Base-by-base conservation (phyloP, 2,888 invertebrate species). In the Drosophila sordidula region DNA sequence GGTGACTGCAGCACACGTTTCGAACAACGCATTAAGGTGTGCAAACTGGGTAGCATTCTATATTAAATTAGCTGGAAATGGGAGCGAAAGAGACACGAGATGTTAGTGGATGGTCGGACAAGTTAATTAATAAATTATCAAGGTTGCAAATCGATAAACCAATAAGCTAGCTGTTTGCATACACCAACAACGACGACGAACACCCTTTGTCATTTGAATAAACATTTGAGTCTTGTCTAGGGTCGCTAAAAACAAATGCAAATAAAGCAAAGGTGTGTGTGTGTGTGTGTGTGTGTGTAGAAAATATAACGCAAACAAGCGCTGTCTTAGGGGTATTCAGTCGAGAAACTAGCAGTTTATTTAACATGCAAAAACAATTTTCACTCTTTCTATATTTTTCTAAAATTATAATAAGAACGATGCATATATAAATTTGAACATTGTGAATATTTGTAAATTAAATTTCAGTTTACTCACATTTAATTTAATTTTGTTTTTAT, bases 1-100 rank as follows among this genome's bases (percentile, higher is more conserved):
- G 84, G 88, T 79, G 81, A 51, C 78, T 90, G 89, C 84, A 92
- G 80, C 75, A 91, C 90, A 78, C 89, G 91, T 80, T 92, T 90
- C 87, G 92, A 92, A 90, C 92, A 92, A 90, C 92, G 91, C 92
- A 92, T 92, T 90, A 92, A 90, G 69, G 87, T 90, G 80, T 90
- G 90, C 77, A 92, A 89, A 80, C 89, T 91, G 63, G 92, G 90
- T 87, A 92, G 81, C 92, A 92, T 92, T 87, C 90, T 91, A 89
- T 77, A 82, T 68, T 75, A 78, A 88, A 76, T 80, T 85, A 82
- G 72, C 91, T 91, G 82, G 3, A 82, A 87, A 42, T 41, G 16
- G 14, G 57, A 6, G 22, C n/a, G 6, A 32, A n/a, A n/a, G 6
- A 44, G 2, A 57, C 9, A 25, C 14, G 14, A 38, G 1, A 36